phyloP scores from a whole-genome alignment of 2,797 vertebrate genomes.

The Dromococcyx pavoninus region DNA sequence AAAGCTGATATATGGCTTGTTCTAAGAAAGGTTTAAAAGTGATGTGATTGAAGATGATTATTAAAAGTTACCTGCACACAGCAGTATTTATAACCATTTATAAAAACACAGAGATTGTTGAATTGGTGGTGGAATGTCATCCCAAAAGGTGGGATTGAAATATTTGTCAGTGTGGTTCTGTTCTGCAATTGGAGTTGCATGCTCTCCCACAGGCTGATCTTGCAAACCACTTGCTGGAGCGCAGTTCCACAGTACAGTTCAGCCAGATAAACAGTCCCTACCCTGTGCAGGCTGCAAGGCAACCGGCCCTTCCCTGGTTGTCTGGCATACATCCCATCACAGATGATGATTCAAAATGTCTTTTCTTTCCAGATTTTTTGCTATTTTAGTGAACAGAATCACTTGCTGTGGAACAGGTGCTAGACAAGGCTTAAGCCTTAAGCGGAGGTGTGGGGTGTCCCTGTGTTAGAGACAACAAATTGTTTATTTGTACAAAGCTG shows the following conservation, averaged over 20 bases:
- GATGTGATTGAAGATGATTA: neutral
- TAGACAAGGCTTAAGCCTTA: neutral
- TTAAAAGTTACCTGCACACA: neutral
- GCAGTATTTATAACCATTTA: neutral
- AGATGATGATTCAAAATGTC: neutral
- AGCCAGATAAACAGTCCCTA: neutral
- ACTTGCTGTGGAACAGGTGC: neutral
- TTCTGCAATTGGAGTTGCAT: neutral
- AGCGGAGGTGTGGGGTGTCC: neutral
- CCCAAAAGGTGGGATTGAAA: neutral
- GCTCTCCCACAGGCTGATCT: neutral
- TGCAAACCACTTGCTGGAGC: fast-evolving
- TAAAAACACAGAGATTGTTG: neutral
- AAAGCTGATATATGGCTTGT: neutral
- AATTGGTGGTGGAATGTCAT: neutral
- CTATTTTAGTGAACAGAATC: neutral
- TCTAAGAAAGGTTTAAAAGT: neutral
- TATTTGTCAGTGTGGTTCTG: neutral
- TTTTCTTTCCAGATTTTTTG: neutral
- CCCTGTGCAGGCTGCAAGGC: neutral
- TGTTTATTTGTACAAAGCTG: neutral
- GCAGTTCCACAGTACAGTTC: neutral
- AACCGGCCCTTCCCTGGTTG: fast-evolving
- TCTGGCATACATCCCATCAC: neutral
- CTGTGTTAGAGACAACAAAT: neutral